Evolutionary conservation across 2,797 vertebrate genomes (phyloP), one percentile per base, ranked within the genome.

Genomic region (Setipinna tenuifilis): DNA sequence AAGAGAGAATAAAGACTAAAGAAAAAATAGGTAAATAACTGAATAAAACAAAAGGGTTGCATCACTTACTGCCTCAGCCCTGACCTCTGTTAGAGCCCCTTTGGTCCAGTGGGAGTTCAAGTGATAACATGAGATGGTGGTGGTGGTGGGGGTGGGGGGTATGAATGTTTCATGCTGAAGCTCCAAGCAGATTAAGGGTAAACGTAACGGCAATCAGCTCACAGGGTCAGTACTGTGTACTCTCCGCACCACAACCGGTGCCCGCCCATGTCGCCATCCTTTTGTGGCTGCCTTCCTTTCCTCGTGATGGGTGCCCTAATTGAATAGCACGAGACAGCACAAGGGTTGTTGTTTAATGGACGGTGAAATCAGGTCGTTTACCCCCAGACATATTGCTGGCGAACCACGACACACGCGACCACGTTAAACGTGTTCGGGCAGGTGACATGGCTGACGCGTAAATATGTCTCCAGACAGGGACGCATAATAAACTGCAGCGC

Each of bases 391-490:
- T 12, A 61, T 65, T 41, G 58, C 54, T 54, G 23, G 28, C 58
- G 46, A 86, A 85, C 61, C 31, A 61, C 62, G 81, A 21, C 25
- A 21, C 25, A 25, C 31, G 17, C 82, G 41, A 85, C n/a, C 81
- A 31, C 28, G 11, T 78, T 68, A 85, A 85, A 85, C 82, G 80
- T 83, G 85, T 85, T 58, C 16, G 21, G 81, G 35, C 85, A 58
- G 62, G 25, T 46, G 50, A 48, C 71, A 21, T 78, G 17, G 65
- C 4, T 68, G 82, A 87, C 35, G 75, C 62, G 89, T 90, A 91
- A 88, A 91, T 90, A 88, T 91, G 91, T 91, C 91, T 88, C 31
- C 82, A 87, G 92, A 92, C 86, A 85, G 71, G 71, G 71, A 21
- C 71, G 35, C 71, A 21, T 78, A 78, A 78, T 78, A 78, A 78